Evolutionary conservation across 2,797 vertebrate species (phyloP), one percentile per base, ranked within the genome.

Genomic region (Cephalopachus bancanus): DNA sequence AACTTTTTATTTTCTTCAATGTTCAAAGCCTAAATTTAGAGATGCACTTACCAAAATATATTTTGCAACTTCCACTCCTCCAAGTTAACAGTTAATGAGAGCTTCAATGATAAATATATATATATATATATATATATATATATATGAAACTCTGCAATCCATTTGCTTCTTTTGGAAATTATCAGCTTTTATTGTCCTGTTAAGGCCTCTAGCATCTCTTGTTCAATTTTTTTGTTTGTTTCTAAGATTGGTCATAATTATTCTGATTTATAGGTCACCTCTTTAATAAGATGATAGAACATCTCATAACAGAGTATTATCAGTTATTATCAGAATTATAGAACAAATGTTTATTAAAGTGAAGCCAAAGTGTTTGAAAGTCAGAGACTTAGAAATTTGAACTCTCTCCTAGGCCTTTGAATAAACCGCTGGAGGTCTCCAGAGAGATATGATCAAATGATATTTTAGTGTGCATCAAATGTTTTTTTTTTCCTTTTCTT

Each of bases 61-160:
- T n/a, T 72, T 93, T 94, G 44, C 15, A 81, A 72, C 49, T 65
- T 59, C 79, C 30, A 91, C 80, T 3, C 79, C 33, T 96, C 93
- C 15, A 81, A 57, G 5, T 33, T 85, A 69, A 7, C 69, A 51
- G 5, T 12, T 30, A 75, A 10, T 74, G 55, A 93, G 51, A 89
- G 11, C 3, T 72, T 91, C 20, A 90, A 9, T 44, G 17, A 20
- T 44, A 51, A 91, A 85, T 44, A 44, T 44, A 44, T 44, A 7
- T 28, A 26, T 72, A 44, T 44, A 85, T 44, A 44, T 44, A 44
- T 44, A 7, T 28, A 26, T 72, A 44, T 44, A 44, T 44, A 7
- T 28, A 26, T 72, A 15, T 37, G 5, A 89, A 94, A 57, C 0
- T 14, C 22, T 33, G 20, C 4, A 80, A 76, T 44, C 26, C 3